Evolutionary conservation across 2,888 invertebrate genomes (phyloP), one percentile per base, ranked within the genome.

Genomic region (Drosophila monieri): DNA sequence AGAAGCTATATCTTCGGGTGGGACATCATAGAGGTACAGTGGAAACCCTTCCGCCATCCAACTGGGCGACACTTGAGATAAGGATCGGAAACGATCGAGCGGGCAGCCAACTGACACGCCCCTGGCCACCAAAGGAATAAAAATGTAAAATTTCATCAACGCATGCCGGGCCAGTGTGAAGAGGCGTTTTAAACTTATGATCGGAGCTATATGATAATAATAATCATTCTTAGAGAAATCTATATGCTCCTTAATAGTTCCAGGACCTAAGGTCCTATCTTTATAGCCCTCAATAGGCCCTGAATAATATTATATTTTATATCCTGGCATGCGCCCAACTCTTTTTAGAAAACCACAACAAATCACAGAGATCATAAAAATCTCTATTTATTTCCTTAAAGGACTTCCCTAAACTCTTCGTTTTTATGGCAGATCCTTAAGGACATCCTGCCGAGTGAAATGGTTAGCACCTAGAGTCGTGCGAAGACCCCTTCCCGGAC

Each of bases 61-160:
- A 55, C 78, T 58, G 60, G 68, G 56, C 62, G 46, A n/a, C 66
- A 67, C 78, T 80, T 73, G 52, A 78, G 83, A 83, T 79, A 61
- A 69, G 43, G 55, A 77, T 79, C 78, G 54, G 54, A 27, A 21
- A 25, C 6, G 8, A 39, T 43, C 43, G 43, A 21, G 43, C 10
- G 39, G 39, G 55, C 41, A 37, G 14, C 54, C 69, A 69, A 69
- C 69, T 71, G 69, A 51, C 72, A 69, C 72, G 46, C 72, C 71
- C 54, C 8, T 6, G 6, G n/a, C 14, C 43, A 5, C 12, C 21
- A 39, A 41, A 41, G 8, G 3, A 18, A 41, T 8, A n/a, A 35
- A n/a, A 35, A 37, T 18, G 1, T 35, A 35, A n/a, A 35, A 14
- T 18, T 41, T 18, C 12, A 2, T 18, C 39, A 8, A 41, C 15